Evolutionary conservation across 2,888 invertebrate species (phyloP).

Genomic region (Bursaphelenchus okinawaensis): DNA sequence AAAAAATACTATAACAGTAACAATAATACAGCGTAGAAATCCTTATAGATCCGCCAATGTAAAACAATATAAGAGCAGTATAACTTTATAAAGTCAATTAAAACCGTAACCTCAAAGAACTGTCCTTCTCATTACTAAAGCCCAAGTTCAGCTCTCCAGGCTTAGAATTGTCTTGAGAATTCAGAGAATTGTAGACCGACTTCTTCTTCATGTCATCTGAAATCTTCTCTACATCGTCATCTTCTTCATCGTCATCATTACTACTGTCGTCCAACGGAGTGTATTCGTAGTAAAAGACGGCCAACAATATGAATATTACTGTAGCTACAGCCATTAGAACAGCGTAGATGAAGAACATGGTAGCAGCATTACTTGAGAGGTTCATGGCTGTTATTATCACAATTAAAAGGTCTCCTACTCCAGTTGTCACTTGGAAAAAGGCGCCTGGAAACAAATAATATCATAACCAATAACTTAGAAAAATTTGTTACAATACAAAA

Average conservation of each 20-base stretch:
- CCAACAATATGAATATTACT: slow-evolving; percentile 72
- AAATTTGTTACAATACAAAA: no score
- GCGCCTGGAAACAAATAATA: slow-evolving; percentile 66
- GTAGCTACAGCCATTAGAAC: slow-evolving; percentile 73
- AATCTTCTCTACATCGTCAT: background rate
- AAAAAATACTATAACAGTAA: no score
- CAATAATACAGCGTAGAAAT: no score
- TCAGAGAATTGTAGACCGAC: background rate
- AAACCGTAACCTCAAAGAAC: background rate
- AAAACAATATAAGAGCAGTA: no score
- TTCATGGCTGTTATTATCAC: slow-evolving; percentile 60
- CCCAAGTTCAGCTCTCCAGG: background rate
- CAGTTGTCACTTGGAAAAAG: slow-evolving; percentile 83
- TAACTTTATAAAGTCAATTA: background rate
- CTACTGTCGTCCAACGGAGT: background rate
- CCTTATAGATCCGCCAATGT: no score
- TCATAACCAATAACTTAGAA: no score
- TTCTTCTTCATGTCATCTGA: background rate
- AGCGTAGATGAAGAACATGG: slow-evolving; percentile 35
- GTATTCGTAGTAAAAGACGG: slow-evolving; percentile 10
- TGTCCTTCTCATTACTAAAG: background rate
- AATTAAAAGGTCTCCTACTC: slow-evolving; percentile 85
- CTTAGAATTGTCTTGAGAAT: background rate
- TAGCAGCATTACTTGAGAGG: slow-evolving; percentile 30
- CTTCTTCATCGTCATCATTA: background rate